phyloP scores from a whole-genome alignment of 1,140 invertebrate genomes.

The Lasioglossum albipes region DNA sequence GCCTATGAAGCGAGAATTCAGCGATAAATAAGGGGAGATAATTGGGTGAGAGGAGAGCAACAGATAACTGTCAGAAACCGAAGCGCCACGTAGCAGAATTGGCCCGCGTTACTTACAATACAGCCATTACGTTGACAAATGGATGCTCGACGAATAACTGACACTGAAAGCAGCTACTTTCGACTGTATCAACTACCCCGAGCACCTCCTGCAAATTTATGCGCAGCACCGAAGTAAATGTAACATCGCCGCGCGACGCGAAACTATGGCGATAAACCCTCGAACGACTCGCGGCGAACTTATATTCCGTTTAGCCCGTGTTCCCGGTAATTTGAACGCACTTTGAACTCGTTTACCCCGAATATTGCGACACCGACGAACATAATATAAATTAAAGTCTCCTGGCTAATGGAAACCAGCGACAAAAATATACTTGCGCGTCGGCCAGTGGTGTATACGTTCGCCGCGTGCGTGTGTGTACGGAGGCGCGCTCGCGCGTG shows the following conservation, averaged over 20 bases:
- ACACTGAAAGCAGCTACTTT: slow-evolving; percentile 3
- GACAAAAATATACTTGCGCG: not conserved
- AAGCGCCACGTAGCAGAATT: not conserved
- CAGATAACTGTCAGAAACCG: too few species aligned
- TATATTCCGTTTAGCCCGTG: slow-evolving; percentile 1
- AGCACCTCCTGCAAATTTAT: not conserved
- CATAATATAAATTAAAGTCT: not conserved
- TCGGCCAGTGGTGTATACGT: too few species aligned
- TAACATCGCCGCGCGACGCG: not conserved
- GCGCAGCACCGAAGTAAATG: not conserved
- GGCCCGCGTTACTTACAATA: not conserved
- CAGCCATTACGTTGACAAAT: not conserved
- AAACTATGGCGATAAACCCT: slow-evolving; percentile 1
- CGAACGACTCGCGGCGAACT: not conserved
- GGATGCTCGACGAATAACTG: not conserved
- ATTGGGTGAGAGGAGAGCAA: too few species aligned
- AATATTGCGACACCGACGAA: not conserved
- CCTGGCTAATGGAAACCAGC: not conserved
- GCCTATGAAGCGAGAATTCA: too few species aligned
- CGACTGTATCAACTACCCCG: not conserved
- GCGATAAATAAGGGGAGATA: too few species aligned
- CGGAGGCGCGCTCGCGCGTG: too few species aligned
- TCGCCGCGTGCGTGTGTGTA: too few species aligned
- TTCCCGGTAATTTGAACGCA: not conserved
- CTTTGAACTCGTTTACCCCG: not conserved